Base-by-base conservation (phyloP, 2,797 vertebrate species). In the Lagocephalus sceleratus region DNA sequence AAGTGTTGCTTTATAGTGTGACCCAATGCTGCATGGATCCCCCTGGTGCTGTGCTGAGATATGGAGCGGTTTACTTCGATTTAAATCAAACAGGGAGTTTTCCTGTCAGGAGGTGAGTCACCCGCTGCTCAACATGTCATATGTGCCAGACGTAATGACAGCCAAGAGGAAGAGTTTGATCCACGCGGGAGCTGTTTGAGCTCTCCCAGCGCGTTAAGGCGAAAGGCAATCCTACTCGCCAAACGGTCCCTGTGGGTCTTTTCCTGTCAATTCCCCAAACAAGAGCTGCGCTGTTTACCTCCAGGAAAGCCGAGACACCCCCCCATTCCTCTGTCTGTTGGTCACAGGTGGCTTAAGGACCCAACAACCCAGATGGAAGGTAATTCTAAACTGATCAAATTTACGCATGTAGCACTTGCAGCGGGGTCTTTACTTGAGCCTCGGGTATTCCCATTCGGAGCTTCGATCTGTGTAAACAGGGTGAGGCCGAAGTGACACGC, bases 111-210 rank as follows among this genome's bases (percentile, higher is more conserved):
- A 61, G 48, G 63, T 11, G n/a, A 65, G 63, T 51, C 68, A 75
- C 54, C 53, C 26, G 2, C 56, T 49, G 54, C 62, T 62, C 71
- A 32, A 57, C 51, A 48, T 46, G 51, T 63, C 58, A 59, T 57
- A 47, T 67, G 60, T 63, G 73, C 66, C 78, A 77, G 56, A 82
- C 66, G 63, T 73, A 76, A 72, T 25, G 26, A 46, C 67, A 77
- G 77, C 77, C 84, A 81, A 65, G 70, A 73, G 75, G 70, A 76
- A 79, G 65, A 61, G 68, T 82, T 81, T 87, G 78, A 88, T 82
- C 80, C 75, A 57, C 42, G 51, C 72, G 47, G 67, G 64, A 68
- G 60, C 61, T 69, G 25, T 74, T 60, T 81, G 82, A 84, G 76
- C 71, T 79, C 65, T 83, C 66, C 74, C 78, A 79, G 75, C 61